A percentile compares a stretch with the other conserved stretches of the same genome.
Evolutionary conservation across 1,140 invertebrate species (phyloP).

Genomic region (Caenorhabditis remanei): DNA sequence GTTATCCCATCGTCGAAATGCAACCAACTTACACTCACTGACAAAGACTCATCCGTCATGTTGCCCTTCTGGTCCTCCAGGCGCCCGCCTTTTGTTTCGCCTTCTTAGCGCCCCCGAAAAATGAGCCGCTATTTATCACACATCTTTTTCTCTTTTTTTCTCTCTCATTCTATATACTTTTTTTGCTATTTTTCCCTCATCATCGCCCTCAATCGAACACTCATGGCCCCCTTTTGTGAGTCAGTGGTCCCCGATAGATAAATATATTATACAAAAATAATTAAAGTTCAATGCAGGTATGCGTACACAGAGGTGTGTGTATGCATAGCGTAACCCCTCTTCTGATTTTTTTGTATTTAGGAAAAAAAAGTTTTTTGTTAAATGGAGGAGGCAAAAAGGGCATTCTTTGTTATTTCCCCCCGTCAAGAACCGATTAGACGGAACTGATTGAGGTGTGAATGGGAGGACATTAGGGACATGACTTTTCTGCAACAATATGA

Average conservation of each 20-base stretch:
- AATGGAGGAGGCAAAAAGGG: not conserved
- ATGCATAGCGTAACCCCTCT: not conserved
- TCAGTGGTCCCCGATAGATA: not conserved
- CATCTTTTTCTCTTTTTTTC: no score
- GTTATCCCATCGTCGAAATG: not conserved
- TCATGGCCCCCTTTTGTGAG: slow-evolving; percentile 30
- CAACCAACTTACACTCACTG: no score
- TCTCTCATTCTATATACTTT: not conserved
- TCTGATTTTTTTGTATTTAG: slow-evolving; percentile 9
- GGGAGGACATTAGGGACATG: not conserved
- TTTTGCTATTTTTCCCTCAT: not conserved
- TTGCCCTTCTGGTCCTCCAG: not conserved
- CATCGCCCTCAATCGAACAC: not conserved
- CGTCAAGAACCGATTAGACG: not conserved
- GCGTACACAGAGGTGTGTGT: not conserved
- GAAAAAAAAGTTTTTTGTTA: no score
- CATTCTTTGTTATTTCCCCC: not conserved
- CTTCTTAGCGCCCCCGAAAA: not conserved
- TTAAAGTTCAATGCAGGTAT: slow-evolving; percentile 35
- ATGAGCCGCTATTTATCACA: slow-evolving; percentile 50
- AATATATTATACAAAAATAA: slow-evolving; percentile 40
- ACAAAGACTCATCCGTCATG: slow-evolving; percentile 38
- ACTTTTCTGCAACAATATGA: no score
- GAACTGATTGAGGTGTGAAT: not conserved
- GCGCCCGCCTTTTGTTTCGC: slow-evolving; percentile 17